A percentile compares a stretch with the other conserved stretches of the same genome.
Conservation (phyloP, 2,797 vertebrate species). For the Uromys caudimaculatus region DNA sequence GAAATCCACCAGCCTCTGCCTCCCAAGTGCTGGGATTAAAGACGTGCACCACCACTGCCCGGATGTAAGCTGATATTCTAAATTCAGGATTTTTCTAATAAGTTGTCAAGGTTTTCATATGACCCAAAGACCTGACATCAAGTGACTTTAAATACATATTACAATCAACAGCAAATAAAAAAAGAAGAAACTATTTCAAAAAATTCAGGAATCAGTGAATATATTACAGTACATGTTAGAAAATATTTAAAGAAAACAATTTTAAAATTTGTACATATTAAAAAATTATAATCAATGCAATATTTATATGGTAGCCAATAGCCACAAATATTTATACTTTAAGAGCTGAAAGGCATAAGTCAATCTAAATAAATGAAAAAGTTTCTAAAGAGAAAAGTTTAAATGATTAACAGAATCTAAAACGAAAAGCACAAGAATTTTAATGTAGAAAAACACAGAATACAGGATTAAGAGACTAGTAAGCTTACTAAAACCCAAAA, state of each 20-base stretch:
- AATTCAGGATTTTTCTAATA: slow-evolving; percentile 24
- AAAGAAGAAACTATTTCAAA: neutral
- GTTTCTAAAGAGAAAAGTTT: slow-evolving; percentile 12
- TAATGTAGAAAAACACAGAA: slow-evolving; percentile 32
- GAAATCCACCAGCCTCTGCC: no score
- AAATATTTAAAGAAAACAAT: slow-evolving; percentile 14
- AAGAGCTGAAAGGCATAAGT: slow-evolving; percentile 24
- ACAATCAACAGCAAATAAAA: slow-evolving; percentile 7
- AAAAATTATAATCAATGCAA: neutral
- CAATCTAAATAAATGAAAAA: slow-evolving; percentile 5
- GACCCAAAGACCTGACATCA: neutral
- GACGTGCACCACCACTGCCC: no score
- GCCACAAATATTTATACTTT: neutral
- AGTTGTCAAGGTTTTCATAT: neutral
- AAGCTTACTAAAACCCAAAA: neutral
- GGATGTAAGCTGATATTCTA: neutral
- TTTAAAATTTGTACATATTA: neutral
- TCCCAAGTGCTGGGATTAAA: no score
- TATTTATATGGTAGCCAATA: slow-evolving; percentile 16
- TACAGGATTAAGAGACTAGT: slow-evolving; percentile 11
- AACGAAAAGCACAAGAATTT: slow-evolving; percentile 16
- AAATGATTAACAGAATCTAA: slow-evolving; percentile 8
- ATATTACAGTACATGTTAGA: slow-evolving; percentile 5
- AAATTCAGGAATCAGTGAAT: slow-evolving; percentile 3
- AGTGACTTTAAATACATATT: neutral